Evolutionary conservation across 2,797 vertebrate genomes (phyloP), one percentile per base, ranked within the genome.

Genomic region (Hydrophis major): DNA sequence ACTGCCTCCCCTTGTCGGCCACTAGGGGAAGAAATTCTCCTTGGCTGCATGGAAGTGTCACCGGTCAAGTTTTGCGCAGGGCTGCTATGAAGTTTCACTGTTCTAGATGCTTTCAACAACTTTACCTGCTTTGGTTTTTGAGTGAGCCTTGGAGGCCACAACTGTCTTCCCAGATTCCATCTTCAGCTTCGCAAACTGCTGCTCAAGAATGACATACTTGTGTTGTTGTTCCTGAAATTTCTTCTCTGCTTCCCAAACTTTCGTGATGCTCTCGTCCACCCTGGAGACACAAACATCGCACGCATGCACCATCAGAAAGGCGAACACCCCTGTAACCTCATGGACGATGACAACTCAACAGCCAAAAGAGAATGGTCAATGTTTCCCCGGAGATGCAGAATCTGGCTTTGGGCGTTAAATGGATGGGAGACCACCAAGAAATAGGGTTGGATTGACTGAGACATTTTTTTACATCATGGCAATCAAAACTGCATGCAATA

Each of bases 181-280:
- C 59, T 96, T 97, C 18, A 97, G 95, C 94, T 95, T 98, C 94
- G 98, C 98, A 94, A 98, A 95, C 25, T 96, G 96, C 94, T 98
- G 97, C 87, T 98, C 98, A 94, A 98, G 96, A 63, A 97, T 18
- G 32, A 95, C 95, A 0, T 92, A 42, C 28, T 6, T 94, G 1
- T 88, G 89, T 1, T 53, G 90, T 95, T 98, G 96, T 57, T 97
- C 97, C 89, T 97, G 97, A 42, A 98, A 95, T 91, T 87, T 97
- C 95, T 97, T 96, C 96, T 98, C 98, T 0, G 96, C 96, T 89
- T 98, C 98, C 93, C 95, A 94, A 74, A 96, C 95, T 96, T 96
- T 97, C 42, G 94, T 3, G 2, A 90, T 96, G 89, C 96, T 93
- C 91, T 98, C 98, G 6, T 97, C 97, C 91, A 98, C 96, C 94